A percentile compares a stretch with the other conserved stretches of the same genome.
Conservation (phyloP, 2,797 vertebrate genomes). For the Characodon lateralis region DNA sequence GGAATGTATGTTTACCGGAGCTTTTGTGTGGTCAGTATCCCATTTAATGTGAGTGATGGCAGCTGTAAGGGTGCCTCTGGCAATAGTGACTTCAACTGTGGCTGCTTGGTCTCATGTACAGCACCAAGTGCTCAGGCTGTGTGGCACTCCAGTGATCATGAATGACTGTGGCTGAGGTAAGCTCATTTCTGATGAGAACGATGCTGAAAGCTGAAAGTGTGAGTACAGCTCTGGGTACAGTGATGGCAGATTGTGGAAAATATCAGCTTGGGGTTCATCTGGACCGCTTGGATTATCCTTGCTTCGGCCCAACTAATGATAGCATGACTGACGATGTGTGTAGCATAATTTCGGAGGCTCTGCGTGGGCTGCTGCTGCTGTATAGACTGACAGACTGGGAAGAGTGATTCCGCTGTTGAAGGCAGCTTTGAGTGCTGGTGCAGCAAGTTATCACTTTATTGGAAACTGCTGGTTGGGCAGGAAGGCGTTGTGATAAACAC, state of each 20-base stretch:
- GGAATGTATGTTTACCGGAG: slow-evolving; percentile 57
- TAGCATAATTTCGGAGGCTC: slow-evolving; percentile 32
- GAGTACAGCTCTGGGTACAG: slow-evolving; percentile 30
- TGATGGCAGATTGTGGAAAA: slow-evolving; percentile 26
- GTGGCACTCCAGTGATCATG: slow-evolving; percentile 62
- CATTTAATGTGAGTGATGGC: slow-evolving; percentile 73
- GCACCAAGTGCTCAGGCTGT: slow-evolving; percentile 63
- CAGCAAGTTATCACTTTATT: slow-evolving; percentile 66
- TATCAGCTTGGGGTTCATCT: slow-evolving; percentile 25
- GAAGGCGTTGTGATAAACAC: slow-evolving; percentile 47
- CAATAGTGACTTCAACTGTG: slow-evolving; percentile 62
- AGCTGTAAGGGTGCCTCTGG: slow-evolving; percentile 69
- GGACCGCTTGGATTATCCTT: slow-evolving; percentile 33
- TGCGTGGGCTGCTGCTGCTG: slow-evolving; percentile 43
- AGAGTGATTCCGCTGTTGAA: slow-evolving; percentile 62
- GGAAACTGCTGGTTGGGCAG: slow-evolving; percentile 59
- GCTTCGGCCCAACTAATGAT: slow-evolving; percentile 32
- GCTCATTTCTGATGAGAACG: slow-evolving; percentile 40
- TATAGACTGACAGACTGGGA: slow-evolving; percentile 30
- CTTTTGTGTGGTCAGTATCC: slow-evolving; percentile 67
- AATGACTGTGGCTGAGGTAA: slow-evolving; percentile 68
- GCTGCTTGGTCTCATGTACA: slow-evolving; percentile 62
- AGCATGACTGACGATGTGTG: slow-evolving; percentile 44
- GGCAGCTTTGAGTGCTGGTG: slow-evolving; percentile 64
- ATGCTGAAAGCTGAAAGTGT: slow-evolving; percentile 37